Evolutionary conservation across 1,140 invertebrate genomes (phyloP).

Genomic region (Stegodyphus dumicola): DNA sequence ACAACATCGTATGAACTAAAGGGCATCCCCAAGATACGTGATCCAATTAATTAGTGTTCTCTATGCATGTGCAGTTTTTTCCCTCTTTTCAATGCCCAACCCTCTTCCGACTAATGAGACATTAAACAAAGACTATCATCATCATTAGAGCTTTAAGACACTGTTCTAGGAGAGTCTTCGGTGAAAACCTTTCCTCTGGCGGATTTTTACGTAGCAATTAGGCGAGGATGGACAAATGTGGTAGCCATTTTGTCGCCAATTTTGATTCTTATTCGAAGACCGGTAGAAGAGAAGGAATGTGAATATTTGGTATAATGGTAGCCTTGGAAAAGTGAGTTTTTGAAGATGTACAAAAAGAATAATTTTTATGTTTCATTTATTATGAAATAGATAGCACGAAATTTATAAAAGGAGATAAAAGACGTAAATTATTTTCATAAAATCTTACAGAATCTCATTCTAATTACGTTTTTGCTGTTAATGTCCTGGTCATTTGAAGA

Average conservation of each 20-base stretch:
- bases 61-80: conserved; percentile 26
- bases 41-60: conserved; percentile 58
- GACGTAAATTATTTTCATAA: no score
- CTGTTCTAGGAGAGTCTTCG: neutral
- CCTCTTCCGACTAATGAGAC: conserved; percentile 36
- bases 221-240: neutral
- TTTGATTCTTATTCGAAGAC: neutral
- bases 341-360: no score
- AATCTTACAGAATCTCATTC: no score
- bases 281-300: no score
- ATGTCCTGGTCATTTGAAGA: no score
- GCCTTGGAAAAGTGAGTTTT: no score
- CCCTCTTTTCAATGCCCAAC: neutral
- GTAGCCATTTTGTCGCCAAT: neutral
- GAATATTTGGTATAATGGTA: no score
- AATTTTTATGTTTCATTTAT: no score
- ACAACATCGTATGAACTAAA: conserved; percentile 1
- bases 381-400: no score
- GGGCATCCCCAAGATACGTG: conserved; percentile 4
- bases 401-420: no score
- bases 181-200: neutral
- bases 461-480: no score
- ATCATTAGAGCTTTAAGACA: conserved; percentile 6
- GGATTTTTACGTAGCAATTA: neutral
- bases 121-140: conserved; percentile 51